Evolutionary conservation across 2,797 vertebrate species (phyloP).

Genomic region (Danionella dracula): DNA sequence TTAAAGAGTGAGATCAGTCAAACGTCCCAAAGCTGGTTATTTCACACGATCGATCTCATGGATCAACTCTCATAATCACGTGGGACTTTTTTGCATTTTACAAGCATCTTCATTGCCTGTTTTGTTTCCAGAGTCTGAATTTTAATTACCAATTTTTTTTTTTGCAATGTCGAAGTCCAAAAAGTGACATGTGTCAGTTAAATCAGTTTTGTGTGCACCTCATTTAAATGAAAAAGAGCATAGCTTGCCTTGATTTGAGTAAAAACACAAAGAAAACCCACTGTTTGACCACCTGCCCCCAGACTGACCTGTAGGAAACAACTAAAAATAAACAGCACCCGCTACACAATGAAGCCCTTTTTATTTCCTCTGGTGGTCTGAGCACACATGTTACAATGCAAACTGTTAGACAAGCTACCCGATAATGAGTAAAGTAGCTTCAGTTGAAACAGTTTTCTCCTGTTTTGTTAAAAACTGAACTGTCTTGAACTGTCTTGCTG

Average conservation of each 20-base stretch:
- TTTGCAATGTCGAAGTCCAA: too few relatives aligned
- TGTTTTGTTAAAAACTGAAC: not conserved
- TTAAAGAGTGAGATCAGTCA: too few relatives aligned
- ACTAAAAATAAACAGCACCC: constrained; percentile 35
- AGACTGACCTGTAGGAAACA: constrained; percentile 14
- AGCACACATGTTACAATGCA: not conserved
- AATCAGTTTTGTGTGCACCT: not conserved
- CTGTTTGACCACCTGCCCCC: constrained; percentile 29
- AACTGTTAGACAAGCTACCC: not conserved
- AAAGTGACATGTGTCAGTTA: too few relatives aligned
- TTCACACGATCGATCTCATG: too few relatives aligned
- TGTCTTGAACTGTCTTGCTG: too few relatives aligned
- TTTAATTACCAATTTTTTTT: too few relatives aligned
- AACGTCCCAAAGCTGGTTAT: too few relatives aligned
- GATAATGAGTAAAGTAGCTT: not conserved
- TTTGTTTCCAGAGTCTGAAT: too few relatives aligned
- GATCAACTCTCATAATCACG: too few relatives aligned
- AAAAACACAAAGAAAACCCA: not conserved
- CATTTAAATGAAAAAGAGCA: not conserved
- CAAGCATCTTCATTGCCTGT: not conserved
- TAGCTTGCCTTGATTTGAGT: not conserved
- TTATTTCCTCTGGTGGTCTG: constrained; percentile 17
- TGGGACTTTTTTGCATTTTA: too few relatives aligned
- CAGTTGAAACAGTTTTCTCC: not conserved
- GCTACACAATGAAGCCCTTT: not conserved